A percentile compares a stretch with the other conserved stretches of the same genome.
Evolutionary conservation across 2,888 invertebrate genomes (phyloP).

Genomic region (Aleiodes alternator): DNA sequence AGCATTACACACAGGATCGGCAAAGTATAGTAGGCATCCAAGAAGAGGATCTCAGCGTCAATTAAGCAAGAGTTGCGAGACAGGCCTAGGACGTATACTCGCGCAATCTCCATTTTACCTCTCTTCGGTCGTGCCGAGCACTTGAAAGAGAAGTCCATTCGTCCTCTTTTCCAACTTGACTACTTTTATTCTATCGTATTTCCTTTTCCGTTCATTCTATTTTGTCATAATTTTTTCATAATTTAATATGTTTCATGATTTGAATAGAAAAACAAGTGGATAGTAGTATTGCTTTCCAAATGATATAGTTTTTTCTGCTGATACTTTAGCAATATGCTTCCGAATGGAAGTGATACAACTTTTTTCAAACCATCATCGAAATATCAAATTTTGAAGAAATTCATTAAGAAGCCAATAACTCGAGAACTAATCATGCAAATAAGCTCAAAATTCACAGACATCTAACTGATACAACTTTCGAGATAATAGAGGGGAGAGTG

Average conservation of each 20-base stretch:
- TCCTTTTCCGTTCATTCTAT: constrained; percentile 20
- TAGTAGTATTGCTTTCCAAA: no score
- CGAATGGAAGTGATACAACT: no score
- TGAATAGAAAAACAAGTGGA: not conserved
- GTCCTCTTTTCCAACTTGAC: constrained; percentile 30
- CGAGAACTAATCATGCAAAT: no score
- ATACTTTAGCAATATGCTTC: no score
- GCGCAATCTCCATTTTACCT: constrained; percentile 64
- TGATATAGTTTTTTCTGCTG: no score
- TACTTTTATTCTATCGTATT: constrained; percentile 37
- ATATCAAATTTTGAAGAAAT: no score
- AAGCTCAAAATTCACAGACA: no score
- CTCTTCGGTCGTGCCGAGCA: constrained; percentile 50
- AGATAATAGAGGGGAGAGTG: no score
- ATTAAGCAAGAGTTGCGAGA: constrained; percentile 67
- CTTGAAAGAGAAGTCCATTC: constrained; percentile 50
- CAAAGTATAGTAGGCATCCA: constrained; percentile 51
- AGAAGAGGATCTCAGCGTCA: constrained; percentile 63
- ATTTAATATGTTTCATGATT: not conserved
- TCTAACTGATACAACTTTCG: no score
- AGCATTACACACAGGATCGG: constrained; percentile 47
- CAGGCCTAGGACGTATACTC: constrained; percentile 63
- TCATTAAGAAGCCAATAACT: no score
- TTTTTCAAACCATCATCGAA: no score
- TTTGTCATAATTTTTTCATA: constrained; percentile 16